These are phyloP conservation scores for Potamilus streckersoni DNA, from an alignment of 1,140 invertebrate genomes.

Conservation along the genomic window DNA sequence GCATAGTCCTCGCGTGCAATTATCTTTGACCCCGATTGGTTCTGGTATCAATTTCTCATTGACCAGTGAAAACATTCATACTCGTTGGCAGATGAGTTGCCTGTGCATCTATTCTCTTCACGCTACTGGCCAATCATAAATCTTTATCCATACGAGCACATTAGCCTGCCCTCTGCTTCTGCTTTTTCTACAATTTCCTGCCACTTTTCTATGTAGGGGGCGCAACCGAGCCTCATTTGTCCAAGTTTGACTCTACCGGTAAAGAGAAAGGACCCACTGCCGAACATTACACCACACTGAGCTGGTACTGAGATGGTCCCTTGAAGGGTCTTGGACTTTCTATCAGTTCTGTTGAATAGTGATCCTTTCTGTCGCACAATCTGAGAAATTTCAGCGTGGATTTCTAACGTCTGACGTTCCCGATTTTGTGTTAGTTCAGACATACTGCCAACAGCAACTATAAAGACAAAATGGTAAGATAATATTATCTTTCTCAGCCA, in stretches of 20 bases:
- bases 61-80: too few species aligned
- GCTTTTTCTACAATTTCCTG: conserved; percentile 72
- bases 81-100: too few species aligned
- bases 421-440: conserved; percentile 32
- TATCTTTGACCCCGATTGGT: too few species aligned
- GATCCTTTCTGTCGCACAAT: conserved; percentile 39
- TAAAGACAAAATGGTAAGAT: conserved; percentile 12
- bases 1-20: too few species aligned
- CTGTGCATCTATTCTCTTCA: too few species aligned
- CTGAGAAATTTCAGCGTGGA: conserved; percentile 41
- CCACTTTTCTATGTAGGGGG: conserved; percentile 80
- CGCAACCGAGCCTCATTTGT: conserved; percentile 78
- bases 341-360: conserved; percentile 11
- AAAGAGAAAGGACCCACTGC: conserved; percentile 82
- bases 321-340: conserved; percentile 30
- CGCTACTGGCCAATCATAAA: too few species aligned
- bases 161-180: conserved; percentile 73
- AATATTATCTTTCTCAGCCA: too few species aligned
- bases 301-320: conserved; percentile 71
- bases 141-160: conserved; percentile 70
- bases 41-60: too few species aligned
- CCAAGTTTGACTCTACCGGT: conserved; percentile 81
- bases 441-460: conserved; percentile 54
- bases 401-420: conserved; percentile 29
- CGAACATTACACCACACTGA: conserved; percentile 78